Base-by-base conservation (phyloP, 1,140 invertebrate species). In the Phenacoccus solenopsis region DNA sequence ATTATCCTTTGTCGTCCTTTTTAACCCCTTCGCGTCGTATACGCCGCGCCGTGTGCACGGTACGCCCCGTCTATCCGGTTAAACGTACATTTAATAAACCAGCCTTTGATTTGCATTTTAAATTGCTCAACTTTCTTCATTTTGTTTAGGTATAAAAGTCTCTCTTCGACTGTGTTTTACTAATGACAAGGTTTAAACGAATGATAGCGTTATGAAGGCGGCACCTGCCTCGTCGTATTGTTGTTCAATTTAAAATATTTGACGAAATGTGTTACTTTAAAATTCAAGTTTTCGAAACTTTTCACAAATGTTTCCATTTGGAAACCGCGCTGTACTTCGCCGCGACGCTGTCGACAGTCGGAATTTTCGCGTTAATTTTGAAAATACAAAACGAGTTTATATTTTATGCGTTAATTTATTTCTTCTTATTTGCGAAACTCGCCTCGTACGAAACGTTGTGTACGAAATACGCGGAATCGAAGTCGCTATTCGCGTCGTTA, bases 241-340 rank as follows among this genome's bases (percentile, higher is more conserved):
- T 49, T 49, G 38, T 49, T 49, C 38, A 49, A 49, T 49, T 49
- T 49, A 49, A 49, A 49, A 49, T 49, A 49, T 49, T 49, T 49
- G 38, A 49, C 38, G 38, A 49, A 49, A 49, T 49, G 12, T 49
- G 38, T 49, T 49, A 49, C 38, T 49, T 49, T 49, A 49, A 49
- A 49, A 49, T 49, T 49, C 38, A 49, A 49, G 38, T 49, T 49
- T 49, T 49, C 30, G 12, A 49, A 49, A 49, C 38, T 49, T 49
- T 49, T 49, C 38, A 49, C 38, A 49, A 49, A 49, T 49, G 38
- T 49, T 49, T 49, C 38, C 38, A 49, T 49, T 49, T 49, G 2
- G 16, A 9, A 49, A 49, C 38, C 38, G 16, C 38, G 38, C 30
- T n/a, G n/a, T n/a, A n/a, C n/a, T n/a, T n/a, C n/a, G n/a, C n/a